A percentile compares a stretch with the other conserved stretches of the same genome.
These are phyloP conservation scores for Pangasius sanitwongsei DNA, from an alignment of 2,797 vertebrate genomes.

Conservation along the genomic window DNA sequence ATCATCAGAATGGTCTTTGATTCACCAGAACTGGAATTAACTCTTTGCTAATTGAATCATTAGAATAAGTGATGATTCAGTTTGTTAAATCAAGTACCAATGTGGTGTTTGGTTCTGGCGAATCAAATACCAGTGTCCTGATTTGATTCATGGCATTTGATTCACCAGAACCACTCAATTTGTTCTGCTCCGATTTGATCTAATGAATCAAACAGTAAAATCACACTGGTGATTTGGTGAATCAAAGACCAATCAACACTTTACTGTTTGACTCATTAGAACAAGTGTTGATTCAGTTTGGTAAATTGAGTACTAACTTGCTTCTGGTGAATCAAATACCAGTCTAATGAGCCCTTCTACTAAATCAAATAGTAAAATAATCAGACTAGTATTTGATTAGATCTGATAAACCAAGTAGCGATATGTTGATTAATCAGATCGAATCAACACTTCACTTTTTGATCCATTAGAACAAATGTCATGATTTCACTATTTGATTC, in stretches of 20 bases:
- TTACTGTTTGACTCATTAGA: background rate
- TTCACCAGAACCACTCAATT: background rate
- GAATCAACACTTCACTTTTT: no score
- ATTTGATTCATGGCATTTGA: background rate
- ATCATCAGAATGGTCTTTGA: background rate
- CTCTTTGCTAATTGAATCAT: background rate
- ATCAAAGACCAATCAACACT: background rate
- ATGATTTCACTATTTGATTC: background rate
- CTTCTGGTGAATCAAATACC: no score
- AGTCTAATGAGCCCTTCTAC: no score
- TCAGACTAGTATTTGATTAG: background rate
- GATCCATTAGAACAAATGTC: no score
- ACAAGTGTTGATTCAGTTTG: background rate
- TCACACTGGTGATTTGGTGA: background rate
- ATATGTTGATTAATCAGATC: no score
- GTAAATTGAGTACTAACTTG: no score
- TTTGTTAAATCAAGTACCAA: background rate
- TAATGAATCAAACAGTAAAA: background rate
- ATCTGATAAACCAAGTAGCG: no score
- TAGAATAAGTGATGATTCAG: background rate
- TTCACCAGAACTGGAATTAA: background rate
- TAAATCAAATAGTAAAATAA: background rate
- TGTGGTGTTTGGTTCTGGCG: background rate
- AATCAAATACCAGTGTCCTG: background rate
- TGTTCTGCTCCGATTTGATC: background rate